Evolutionary conservation across 2,797 vertebrate genomes (phyloP), one percentile per base, ranked within the genome.

Genomic region (Adelosebastes latens): DNA sequence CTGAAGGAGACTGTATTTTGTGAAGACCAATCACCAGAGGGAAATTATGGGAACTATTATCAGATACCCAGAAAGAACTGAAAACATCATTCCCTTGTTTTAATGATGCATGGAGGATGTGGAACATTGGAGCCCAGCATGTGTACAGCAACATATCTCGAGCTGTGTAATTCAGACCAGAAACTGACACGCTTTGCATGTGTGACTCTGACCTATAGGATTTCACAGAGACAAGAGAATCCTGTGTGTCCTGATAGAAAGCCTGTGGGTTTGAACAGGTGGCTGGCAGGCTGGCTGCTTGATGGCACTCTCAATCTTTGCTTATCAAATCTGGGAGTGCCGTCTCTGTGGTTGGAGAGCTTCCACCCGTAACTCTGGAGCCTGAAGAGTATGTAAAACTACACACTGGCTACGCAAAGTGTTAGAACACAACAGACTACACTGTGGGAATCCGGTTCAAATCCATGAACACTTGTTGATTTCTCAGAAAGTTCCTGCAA

Each of bases 261-360:
- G 72, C 46, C 62, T 52, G 77, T 59, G 79, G 66, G 70, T 53
- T 52, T 79, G 85, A 90, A 92, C 91, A 93, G 92, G 92, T 93
- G 92, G 92, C 80, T 66, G 77, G 81, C 60, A 82, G 83, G 74
- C 69, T 18, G 65, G 79, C 78, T 87, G 80, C 64, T 80, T 24
- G 72, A 81, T 73, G 85, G 71, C 74, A 89, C 86, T 87, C 80
- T 87, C 80, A 83, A 20, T 53, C 85, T 88, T 91, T 93, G 87
- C 84, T 83, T 87, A 84, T 89, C 90, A 92, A 91, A 94, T 93
- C 84, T 86, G 85, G 83, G 88, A 92, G 90, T 87, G 87, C 12
- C 58, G 34, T 79, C 53, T 79, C 83, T 68, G 80, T 72, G 83
- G 76, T 88, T 90, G 80, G 81, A 84, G 62, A 83, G 80, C 67